Conservation (phyloP, 2,113 vertebrate genomes). For the Baryphthengus martii region DNA sequence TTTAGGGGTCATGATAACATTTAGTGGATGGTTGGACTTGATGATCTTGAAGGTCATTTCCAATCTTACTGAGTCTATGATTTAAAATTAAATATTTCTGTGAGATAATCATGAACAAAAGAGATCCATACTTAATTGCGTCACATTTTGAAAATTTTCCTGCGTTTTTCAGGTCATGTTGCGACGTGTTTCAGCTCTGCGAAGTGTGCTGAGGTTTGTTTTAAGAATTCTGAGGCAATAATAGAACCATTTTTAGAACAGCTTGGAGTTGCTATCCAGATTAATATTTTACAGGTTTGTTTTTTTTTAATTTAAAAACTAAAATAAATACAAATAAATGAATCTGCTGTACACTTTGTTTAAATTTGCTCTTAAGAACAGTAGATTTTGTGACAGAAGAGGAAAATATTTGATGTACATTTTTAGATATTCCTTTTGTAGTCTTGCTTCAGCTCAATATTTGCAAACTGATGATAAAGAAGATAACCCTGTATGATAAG, state of each 20-base stretch:
- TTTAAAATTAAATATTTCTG: not conserved
- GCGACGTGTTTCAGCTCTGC: not conserved
- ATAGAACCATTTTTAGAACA: not conserved
- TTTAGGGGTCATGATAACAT: too few species aligned
- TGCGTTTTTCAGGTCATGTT: not conserved
- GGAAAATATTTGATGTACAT: not conserved
- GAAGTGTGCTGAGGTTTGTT: not conserved
- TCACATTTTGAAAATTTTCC: not conserved
- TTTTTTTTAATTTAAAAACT: not conserved
- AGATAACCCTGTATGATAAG: not conserved
- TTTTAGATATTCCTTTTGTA: not conserved
- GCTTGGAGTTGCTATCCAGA: not conserved
- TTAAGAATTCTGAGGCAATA: not conserved
- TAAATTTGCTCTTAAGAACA: not conserved
- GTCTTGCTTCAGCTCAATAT: not conserved
- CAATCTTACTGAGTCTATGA: too few species aligned
- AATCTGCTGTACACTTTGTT: not conserved
- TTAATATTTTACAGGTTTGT: not conserved
- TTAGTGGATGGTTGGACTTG: too few species aligned
- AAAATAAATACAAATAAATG: not conserved
- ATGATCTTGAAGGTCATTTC: too few species aligned
- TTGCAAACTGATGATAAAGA: not conserved
- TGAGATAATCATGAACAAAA: not conserved
- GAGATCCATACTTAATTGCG: not conserved
- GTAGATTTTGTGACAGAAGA: not conserved